Percentiles rank a stretch among this genome's conserved stretches.
Conservation (phyloP, 1,140 invertebrate species). For the Drosophila rufa region DNA sequence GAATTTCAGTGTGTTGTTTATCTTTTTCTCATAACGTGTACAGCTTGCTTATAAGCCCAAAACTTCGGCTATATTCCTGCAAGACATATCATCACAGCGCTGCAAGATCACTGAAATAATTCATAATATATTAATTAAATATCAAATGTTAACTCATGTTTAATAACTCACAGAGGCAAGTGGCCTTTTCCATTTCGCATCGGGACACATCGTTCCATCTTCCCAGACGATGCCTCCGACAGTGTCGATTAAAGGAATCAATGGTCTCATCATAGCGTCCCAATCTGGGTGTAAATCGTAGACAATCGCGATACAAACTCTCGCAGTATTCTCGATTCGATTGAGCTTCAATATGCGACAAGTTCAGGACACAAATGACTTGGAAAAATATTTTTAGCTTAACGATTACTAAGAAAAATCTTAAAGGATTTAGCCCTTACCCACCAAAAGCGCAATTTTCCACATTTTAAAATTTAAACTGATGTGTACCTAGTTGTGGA, state of each 20-base stretch:
- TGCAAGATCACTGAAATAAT: conserved; percentile 15
- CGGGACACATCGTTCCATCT: conserved; percentile 35
- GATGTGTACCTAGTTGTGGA: background rate
- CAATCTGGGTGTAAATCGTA: conserved; percentile 13
- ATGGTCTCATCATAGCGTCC: conserved; percentile 34
- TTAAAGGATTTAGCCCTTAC: background rate
- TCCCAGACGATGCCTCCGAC: conserved; percentile 17
- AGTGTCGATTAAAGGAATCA: conserved; percentile 34
- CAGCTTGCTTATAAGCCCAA: conserved; percentile 1
- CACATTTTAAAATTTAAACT: conserved; percentile 15
- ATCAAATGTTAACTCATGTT: background rate
- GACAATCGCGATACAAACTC: conserved; percentile 16
- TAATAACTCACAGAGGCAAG: conserved; percentile 26
- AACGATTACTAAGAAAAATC: background rate
- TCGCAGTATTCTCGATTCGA: conserved; percentile 26
- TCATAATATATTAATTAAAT: background rate
- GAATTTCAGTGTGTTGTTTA: background rate
- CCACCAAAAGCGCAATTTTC: conserved; percentile 21
- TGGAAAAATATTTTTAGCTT: background rate
- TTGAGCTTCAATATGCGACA: conserved; percentile 10
- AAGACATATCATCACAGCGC: conserved; percentile 41
- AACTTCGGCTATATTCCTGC: conserved; percentile 25
- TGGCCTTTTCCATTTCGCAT: conserved; percentile 52
- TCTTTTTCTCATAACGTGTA: background rate
- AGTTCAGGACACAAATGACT: conserved; percentile 18